Evolutionary conservation across 35 echinoderm and acorn worm species (phyloP).

Genomic region (Amphiura filiformis): DNA sequence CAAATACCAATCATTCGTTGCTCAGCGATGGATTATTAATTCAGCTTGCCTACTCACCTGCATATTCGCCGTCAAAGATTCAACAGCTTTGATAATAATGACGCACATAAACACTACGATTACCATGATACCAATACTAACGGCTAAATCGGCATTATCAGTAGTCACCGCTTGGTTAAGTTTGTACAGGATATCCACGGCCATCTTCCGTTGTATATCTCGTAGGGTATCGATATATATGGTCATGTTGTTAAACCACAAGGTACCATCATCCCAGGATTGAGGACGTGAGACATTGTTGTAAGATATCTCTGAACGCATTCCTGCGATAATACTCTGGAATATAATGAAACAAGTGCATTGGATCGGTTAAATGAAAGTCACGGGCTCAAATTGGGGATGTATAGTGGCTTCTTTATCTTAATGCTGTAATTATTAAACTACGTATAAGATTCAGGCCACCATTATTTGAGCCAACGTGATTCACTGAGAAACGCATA

Average conservation of each 20-base stretch:
- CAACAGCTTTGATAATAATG: conserved; percentile 69
- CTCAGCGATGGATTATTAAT: too few species aligned
- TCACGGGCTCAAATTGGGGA: too few species aligned
- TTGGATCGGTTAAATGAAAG: too few species aligned
- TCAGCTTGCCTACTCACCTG: too few species aligned
- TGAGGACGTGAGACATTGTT: conserved; percentile 55
- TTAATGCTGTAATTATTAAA: too few species aligned
- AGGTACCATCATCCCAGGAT: conserved; percentile 72
- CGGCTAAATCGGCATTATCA: conserved; percentile 58
- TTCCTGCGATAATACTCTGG: conserved; percentile 41
- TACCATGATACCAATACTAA: conserved; percentile 73
- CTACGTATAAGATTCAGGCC: too few species aligned
- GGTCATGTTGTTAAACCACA: conserved; percentile 92
- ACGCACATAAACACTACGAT: conserved; percentile 60
- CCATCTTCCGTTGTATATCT: conserved; percentile 72
- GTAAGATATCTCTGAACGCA: conserved; percentile 51
- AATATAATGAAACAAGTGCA: conserved; percentile 11
- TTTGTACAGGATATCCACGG: conserved; percentile 56
- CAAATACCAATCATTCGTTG: too few species aligned
- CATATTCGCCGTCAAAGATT: conserved; percentile 60
- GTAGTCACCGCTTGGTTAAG: conserved; percentile 51
- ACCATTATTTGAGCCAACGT: too few species aligned
- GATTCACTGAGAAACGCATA: too few species aligned
- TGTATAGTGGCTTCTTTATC: too few species aligned
- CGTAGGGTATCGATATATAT: conserved; percentile 79